A percentile compares a stretch with the other conserved stretches of the same genome.
Evolutionary conservation across 1,140 invertebrate species (phyloP).

Genomic region (Drosophila saltans): DNA sequence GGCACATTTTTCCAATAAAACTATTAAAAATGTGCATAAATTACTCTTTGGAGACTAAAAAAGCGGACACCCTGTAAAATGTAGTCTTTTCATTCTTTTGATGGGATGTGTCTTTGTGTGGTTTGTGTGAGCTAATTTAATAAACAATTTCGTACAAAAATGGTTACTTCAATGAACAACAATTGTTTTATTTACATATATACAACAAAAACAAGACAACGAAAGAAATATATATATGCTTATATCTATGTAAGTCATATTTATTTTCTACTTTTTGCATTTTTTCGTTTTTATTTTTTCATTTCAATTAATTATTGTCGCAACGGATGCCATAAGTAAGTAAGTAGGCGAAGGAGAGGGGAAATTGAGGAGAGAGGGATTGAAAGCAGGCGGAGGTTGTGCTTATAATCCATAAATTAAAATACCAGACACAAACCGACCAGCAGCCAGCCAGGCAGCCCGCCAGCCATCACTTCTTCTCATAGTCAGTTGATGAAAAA

Average conservation of each 20-base stretch:
- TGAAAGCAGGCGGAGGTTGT: constrained; percentile 26
- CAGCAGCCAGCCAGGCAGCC: constrained; percentile 20
- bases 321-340: constrained; percentile 31
- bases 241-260: no score
- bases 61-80: constrained; percentile 38
- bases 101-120: constrained; percentile 20
- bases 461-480: neutral
- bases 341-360: neutral
- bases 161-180: constrained; percentile 44
- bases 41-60: constrained; percentile 40
- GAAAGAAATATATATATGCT: neutral
- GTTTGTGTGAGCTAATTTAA: constrained; percentile 42
- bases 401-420: constrained; percentile 66
- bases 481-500: neutral
- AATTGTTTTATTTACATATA: constrained; percentile 57
- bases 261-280: constrained; percentile 11
- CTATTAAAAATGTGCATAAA: constrained; percentile 77
- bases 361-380: neutral
- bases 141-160: constrained; percentile 39
- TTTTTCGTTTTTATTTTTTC: constrained; percentile 30
- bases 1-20: constrained; percentile 68
- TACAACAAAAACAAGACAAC: constrained; percentile 3
- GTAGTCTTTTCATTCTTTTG: constrained; percentile 33
- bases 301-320: constrained; percentile 60
- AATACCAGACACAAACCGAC: constrained; percentile 52